Percentiles rank a stretch among this genome's conserved stretches.
phyloP scores from a whole-genome alignment of 2,113 vertebrate species.

The Chamaea fasciata region DNA sequence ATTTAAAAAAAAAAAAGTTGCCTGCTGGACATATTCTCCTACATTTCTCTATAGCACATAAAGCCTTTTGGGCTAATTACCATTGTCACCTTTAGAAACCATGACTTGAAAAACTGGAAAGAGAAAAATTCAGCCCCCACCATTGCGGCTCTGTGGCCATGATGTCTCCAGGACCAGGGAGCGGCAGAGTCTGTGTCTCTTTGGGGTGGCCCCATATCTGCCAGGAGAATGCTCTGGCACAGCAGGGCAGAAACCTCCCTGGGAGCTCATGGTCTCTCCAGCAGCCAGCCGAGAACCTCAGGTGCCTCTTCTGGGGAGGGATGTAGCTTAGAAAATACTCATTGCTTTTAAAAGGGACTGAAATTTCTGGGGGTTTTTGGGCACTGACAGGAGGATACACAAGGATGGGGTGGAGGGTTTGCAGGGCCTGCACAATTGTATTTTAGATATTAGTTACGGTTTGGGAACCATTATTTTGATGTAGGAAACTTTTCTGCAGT shows the following conservation, averaged over 20 bases:
- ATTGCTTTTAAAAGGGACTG: background rate
- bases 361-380: background rate
- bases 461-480: background rate
- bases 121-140: background rate
- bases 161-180: background rate
- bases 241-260: background rate
- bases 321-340: background rate
- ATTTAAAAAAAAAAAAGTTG: background rate
- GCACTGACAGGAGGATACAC: background rate
- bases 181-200: background rate
- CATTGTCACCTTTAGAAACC: background rate
- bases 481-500: background rate
- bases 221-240: background rate
- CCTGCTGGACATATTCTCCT: slow-evolving; percentile 1
- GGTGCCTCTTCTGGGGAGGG: background rate
- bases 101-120: background rate
- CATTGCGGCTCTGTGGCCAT: background rate
- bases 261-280: background rate
- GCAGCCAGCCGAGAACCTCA: background rate
- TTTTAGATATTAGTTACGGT: background rate
- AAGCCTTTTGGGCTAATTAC: slow-evolving; percentile 32
- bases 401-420: background rate
- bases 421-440: background rate
- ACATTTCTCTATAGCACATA: background rate
- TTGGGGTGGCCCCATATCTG: background rate